Evolutionary conservation across 2,797 vertebrate genomes (phyloP), one percentile per base, ranked within the genome.

Genomic region (Caiman crocodilus): DNA sequence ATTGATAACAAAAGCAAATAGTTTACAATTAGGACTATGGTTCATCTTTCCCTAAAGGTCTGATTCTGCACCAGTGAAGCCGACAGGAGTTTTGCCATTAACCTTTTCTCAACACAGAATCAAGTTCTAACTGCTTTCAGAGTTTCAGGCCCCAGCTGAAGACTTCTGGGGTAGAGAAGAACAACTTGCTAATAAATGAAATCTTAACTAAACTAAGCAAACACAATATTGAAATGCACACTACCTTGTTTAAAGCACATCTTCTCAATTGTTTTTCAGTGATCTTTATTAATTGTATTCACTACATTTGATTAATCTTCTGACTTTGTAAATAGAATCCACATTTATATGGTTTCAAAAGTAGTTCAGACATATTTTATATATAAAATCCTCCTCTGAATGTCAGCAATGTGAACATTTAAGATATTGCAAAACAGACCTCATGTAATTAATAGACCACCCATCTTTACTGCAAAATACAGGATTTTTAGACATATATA

Each of bases 1-100:
- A 85, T 95, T 79, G 57, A 60, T 18, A 94, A 60, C 42, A 90
- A 87, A 84, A 85, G 14, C 5, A 4, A 93, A 60, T 50, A 23
- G 26, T 26, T 64, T 73, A 87, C 12, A 77, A 32, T 42, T 92
- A 84, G 35, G 87, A 77, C 1, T 4, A 86, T 92, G 42, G 78
- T 4, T 89, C 30, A 61, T 4, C 25, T 26, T 14, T 50, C 21
- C n/a, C 61, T 83, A 42, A 79, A 60, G 26, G 1, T 11, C 28
- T 56, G 42, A 76, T 84, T 42, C 30, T 82, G 58, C 32, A 30
- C 32, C 74, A 67, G 7, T 57, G 58, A 65, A 73, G 8, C 32
- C 63, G 83, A 69, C 3, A 78, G 21, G 55, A 88, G 21, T 57
- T 91, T 59, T 88, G 64, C 28, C 79, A 65, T 6, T 61, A 82